Evolutionary conservation across 2,113 vertebrate genomes (phyloP), one percentile per base, ranked within the genome.

Genomic region (Phrynosoma platyrhinos): DNA sequence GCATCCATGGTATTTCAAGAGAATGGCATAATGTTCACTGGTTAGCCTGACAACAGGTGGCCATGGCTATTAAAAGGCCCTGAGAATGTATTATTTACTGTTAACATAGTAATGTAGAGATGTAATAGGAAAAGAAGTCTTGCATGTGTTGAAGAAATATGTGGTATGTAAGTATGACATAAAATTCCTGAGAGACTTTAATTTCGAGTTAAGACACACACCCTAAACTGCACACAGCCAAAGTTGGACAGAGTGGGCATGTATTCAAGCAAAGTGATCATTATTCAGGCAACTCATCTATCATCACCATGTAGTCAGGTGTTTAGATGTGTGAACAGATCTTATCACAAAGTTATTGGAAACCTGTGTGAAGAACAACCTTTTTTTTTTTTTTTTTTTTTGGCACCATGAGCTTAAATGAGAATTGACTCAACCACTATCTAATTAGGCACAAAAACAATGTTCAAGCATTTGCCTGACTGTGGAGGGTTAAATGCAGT

Each of bases 61-160:
- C 23, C 80, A 83, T 81, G 76, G 90, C 30, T 93, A 83, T 93
- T 93, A 91, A 94, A 27, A 92, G 94, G 81, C 87, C n/a, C 1
- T 30, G n/a, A 66, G 68, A 47, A 87, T 74, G 76, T 84, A 53
- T 55, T 87, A 53, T 86, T 83, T 69, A 88, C 58, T 21, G 36
- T 74, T 79, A 66, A 79, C 40, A 3, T 58, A 93, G 92, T 53
- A 90, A 94, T 83, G 92, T 2, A 1, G 79, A 91, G 92, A 95
- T 84, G 93, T 88, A 90, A 58, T 87, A 84, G 85, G 93, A 92
- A 55, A 89, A 83, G 77, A 85, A 83, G n/a, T 69, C n/a, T 40
- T 69, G 42, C 62, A 68, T 55, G 32, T 83, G 81, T 69, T n/a
- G 27, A 88, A 69, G 87, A 88, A 88, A 53, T 88, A 77, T 68